Evolutionary conservation across 2,888 invertebrate species (phyloP).

Genomic region (Abrostola tripartita): DNA sequence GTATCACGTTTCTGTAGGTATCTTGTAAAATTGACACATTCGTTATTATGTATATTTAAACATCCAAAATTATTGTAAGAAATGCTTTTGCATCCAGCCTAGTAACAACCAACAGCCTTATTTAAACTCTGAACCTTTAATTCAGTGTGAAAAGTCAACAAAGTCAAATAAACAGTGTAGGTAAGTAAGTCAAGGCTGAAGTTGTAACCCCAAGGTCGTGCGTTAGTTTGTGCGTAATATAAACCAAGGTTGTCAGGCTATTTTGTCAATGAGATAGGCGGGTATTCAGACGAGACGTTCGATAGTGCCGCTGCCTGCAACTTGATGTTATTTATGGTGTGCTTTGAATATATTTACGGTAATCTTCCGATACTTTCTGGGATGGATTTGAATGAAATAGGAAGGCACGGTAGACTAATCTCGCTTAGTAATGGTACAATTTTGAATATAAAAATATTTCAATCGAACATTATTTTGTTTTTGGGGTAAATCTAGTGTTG

Average conservation of each 20-base stretch:
- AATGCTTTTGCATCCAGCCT: no score
- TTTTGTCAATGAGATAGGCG: conserved; percentile 71
- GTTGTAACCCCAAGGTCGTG: conserved; percentile 60
- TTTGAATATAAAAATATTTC: background rate
- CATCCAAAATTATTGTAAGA: no score
- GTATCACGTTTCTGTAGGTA: no score
- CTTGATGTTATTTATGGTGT: conserved; percentile 51
- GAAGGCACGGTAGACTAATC: background rate
- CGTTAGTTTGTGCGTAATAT: conserved; percentile 68
- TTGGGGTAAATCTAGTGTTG: no score
- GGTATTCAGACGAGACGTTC: conserved; percentile 48
- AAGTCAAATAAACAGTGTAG: conserved; percentile 54
- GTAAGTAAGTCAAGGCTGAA: conserved; percentile 67
- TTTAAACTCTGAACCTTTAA: conserved; percentile 48
- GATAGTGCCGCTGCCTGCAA: conserved; percentile 43
- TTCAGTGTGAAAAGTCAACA: conserved; percentile 57
- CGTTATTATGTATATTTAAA: no score
- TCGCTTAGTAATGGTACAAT: background rate
- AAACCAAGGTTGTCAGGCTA: conserved; percentile 65
- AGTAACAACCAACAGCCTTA: conserved; percentile 25
- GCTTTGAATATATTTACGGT: conserved; percentile 45
- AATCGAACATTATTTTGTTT: no score
- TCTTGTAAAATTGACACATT: no score
- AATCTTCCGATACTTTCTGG: conserved; percentile 21
- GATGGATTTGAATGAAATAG: conserved; percentile 33